A percentile compares a stretch with the other conserved stretches of the same genome.
These are phyloP conservation scores for Danio kyathit DNA, from an alignment of 2,797 vertebrate genomes.

Conservation along the genomic window DNA sequence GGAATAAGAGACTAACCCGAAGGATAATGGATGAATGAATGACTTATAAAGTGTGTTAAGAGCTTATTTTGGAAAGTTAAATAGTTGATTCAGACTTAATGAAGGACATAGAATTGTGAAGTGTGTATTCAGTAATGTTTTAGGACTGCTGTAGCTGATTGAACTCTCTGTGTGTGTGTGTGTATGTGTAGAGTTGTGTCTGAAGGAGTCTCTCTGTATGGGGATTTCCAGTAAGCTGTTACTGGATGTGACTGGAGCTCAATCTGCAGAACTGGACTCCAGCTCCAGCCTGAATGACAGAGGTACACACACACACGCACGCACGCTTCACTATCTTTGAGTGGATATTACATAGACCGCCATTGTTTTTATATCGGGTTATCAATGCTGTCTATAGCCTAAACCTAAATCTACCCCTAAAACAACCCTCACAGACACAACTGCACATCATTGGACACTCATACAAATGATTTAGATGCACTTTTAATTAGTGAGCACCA, in stretches of 20 bases:
- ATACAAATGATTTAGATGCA: too few relatives aligned
- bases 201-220: constrained; percentile 90
- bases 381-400: too few relatives aligned
- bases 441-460: too few relatives aligned
- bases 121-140: background rate
- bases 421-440: too few relatives aligned
- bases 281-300: constrained; percentile 83
- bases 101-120: background rate
- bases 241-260: constrained; percentile 82
- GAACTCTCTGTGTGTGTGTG: constrained; percentile 26
- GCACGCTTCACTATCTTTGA: background rate
- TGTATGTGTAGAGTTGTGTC: constrained; percentile 81
- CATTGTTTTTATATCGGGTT: too few relatives aligned
- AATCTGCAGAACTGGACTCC: constrained; percentile 80
- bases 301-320: constrained; percentile 72
- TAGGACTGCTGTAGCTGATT: constrained; percentile 38
- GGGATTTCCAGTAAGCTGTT: constrained; percentile 88
- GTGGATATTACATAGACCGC: constrained; percentile 16
- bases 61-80: too few relatives aligned
- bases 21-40: too few relatives aligned
- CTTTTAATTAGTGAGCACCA: too few relatives aligned
- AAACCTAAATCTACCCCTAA: too few relatives aligned
- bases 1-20: too few relatives aligned
- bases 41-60: too few relatives aligned
- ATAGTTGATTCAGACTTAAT: background rate